A percentile compares a stretch with the other conserved stretches of the same genome.
These are phyloP conservation scores for Montipora efflorescens DNA, from an alignment of 64 coral and sea anemone genomes.

Conservation along the genomic window DNA sequence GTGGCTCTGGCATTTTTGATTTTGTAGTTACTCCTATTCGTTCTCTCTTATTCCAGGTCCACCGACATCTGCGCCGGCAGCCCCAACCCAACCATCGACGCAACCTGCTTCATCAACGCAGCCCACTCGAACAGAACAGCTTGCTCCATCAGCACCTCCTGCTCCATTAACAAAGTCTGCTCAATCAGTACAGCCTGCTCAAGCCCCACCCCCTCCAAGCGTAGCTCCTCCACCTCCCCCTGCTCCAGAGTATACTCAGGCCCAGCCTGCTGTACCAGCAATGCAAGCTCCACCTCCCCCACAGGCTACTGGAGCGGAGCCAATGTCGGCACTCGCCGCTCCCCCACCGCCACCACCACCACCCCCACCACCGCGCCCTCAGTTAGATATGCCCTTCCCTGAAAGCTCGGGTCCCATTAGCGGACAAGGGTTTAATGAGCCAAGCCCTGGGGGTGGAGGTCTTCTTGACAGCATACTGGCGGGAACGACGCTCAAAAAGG, in stretches of 20 bases:
- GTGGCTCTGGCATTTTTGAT: too few species aligned
- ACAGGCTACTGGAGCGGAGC: not conserved
- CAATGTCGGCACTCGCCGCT: not conserved
- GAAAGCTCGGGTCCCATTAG: not conserved
- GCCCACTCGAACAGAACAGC: not conserved
- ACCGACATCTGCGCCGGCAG: too few species aligned
- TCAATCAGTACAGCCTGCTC: not conserved
- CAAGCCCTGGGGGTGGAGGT: not conserved
- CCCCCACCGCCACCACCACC: constrained; percentile 44
- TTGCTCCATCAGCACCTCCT: not conserved
- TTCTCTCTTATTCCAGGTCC: too few species aligned
- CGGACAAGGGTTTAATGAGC: not conserved
- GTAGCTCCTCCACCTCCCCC: not conserved
- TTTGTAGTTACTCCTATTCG: too few species aligned
- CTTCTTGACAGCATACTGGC: constrained; percentile 67
- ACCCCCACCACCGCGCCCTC: constrained; percentile 23
- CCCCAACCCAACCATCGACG: too few species aligned
- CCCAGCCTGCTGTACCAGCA: not conserved
- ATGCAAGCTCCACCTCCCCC: not conserved
- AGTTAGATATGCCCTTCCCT: not conserved
- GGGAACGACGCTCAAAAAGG: constrained; percentile 66
- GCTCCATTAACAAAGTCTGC: not conserved
- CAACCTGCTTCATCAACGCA: too few species aligned
- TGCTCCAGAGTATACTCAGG: not conserved
- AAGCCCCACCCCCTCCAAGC: not conserved